Percentiles rank a stretch among this genome's conserved stretches.
Conservation (phyloP, 1,140 invertebrate species). For the Ladona fulva region DNA sequence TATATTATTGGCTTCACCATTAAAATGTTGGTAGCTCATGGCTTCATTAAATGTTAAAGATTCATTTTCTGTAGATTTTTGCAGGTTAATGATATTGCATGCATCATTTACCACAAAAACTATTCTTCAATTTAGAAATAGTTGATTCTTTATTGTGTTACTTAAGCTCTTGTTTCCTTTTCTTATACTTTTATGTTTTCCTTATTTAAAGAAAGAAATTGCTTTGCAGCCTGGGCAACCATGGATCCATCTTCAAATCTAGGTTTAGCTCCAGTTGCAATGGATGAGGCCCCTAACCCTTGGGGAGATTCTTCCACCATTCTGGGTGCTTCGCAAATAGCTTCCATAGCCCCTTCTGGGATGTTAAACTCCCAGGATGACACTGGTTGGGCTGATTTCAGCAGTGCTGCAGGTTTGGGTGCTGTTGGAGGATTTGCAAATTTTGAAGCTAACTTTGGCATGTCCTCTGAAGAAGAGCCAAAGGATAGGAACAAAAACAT, state of each 20-base stretch:
- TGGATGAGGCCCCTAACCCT: not conserved
- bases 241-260: not conserved
- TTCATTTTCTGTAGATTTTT: too few species aligned
- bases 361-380: not conserved
- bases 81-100: too few species aligned
- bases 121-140: too few species aligned
- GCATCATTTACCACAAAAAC: too few species aligned
- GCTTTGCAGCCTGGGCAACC: not conserved
- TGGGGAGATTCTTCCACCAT: not conserved
- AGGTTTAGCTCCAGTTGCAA: not conserved
- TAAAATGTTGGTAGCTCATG: too few species aligned
- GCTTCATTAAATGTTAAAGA: too few species aligned
- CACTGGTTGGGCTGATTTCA: not conserved
- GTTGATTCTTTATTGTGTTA: too few species aligned
- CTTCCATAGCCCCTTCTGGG: not conserved
- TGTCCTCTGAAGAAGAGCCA: not conserved
- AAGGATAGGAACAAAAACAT: not conserved
- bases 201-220: not conserved
- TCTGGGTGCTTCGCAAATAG: not conserved
- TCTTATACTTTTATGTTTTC: too few species aligned
- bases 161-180: too few species aligned
- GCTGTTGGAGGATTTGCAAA: not conserved
- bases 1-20: too few species aligned
- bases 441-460: not conserved
- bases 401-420: not conserved